Base-by-base conservation (phyloP, 2,888 invertebrate genomes). In the Campaea margaritaria region DNA sequence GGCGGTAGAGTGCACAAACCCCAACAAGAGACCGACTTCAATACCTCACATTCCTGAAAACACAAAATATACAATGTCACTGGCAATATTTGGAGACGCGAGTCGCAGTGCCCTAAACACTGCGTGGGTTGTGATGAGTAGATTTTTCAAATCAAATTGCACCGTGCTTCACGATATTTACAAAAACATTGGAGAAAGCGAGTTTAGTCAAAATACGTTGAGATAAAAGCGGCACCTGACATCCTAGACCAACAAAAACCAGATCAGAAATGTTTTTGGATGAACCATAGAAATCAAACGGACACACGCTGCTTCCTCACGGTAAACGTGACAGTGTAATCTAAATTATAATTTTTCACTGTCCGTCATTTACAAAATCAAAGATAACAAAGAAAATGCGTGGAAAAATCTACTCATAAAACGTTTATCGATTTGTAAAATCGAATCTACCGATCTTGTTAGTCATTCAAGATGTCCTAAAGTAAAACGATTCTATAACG, bases 21-120 rank as follows among this genome's bases (percentile, higher is more conserved):
- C 82, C 82, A 76, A 82, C 76, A 80, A 82, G 71, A 86, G 78
- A 85, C 75, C 68, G 74, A 86, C 85, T 85, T 86, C 79, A 82
- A 83, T 74, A 83, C 78, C 72, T 78, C 72, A 77, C 59, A 78
- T 79, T 77, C 85, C 86, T 86, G 86, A 84, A 87, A 86, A 72
- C 82, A 86, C 83, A 87, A 86, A 86, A 84, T 72, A 61, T 72
- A 81, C 72, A 84, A 75, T 71, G 63, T 67, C 69, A 60, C 56
- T 58, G 41, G 39, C 38, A 45, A 45, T 58, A 31, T 60, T 57
- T 45, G 36, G 43, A 31, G 45, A 16, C 31, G 12, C 39, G 39
- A 41, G 21, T 42, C 50, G 63, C 64, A 38, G 48, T 58, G 52
- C 58, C 52, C 62, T 49, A 66, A 62, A 50, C 59, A 58, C 65